These are phyloP conservation scores for Phataginus tetradactyla DNA, from an alignment of 2,797 vertebrate species.

Conservation along the genomic window DNA sequence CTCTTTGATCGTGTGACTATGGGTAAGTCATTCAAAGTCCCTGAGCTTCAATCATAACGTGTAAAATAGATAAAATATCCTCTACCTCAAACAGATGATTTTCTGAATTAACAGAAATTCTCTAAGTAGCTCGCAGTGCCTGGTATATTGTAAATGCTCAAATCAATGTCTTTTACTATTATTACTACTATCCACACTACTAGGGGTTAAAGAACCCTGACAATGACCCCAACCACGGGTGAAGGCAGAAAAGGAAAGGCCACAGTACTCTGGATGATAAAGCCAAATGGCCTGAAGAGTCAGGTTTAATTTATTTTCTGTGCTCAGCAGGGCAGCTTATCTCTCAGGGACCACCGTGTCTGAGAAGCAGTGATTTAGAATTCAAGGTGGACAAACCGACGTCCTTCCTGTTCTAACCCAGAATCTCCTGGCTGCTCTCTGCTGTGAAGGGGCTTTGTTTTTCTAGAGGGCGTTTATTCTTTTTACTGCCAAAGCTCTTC, in stretches of 20 bases:
- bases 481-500: not conserved
- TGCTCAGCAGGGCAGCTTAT: not conserved
- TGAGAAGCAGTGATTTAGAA: not conserved
- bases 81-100: not conserved
- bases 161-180: not conserved
- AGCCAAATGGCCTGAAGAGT: not conserved
- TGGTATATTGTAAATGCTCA: not conserved
- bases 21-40: not conserved
- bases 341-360: not conserved
- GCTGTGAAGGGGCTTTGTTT: not conserved
- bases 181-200: no score
- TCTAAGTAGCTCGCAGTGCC: not conserved
- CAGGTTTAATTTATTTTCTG: not conserved
- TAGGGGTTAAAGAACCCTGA: not conserved
- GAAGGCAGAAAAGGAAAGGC: not conserved
- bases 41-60: not conserved
- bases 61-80: not conserved
- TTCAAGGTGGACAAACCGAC: not conserved
- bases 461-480: not conserved
- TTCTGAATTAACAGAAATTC: not conserved
- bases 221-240: not conserved
- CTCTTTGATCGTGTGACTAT: fast-evolving
- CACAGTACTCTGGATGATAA: not conserved
- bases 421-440: not conserved
- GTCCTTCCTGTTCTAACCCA: not conserved